phyloP scores from a whole-genome alignment of 2,113 vertebrate genomes.

The Poeciliopsis turrubarensis region DNA sequence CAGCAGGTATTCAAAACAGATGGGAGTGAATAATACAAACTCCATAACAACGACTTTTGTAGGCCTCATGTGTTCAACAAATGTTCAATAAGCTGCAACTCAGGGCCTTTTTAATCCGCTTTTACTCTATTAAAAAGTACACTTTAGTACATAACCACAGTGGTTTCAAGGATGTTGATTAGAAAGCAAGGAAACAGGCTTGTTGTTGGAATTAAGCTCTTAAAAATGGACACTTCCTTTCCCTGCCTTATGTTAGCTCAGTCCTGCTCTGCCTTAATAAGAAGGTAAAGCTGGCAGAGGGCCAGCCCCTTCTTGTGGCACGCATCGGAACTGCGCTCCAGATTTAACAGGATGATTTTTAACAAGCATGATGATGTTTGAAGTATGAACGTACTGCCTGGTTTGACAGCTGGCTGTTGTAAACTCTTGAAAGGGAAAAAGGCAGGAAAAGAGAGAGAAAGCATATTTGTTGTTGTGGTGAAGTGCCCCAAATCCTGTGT shows the following conservation, averaged over 20 bases:
- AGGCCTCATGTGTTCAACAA: slow-evolving; percentile 72
- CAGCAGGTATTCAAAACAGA: slow-evolving; percentile 2
- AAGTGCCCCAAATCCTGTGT: slow-evolving; percentile 62
- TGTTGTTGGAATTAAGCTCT: slow-evolving; percentile 76
- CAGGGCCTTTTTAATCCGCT: slow-evolving; percentile 55
- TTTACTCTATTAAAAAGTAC: slow-evolving; percentile 78
- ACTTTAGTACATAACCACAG: slow-evolving; percentile 78
- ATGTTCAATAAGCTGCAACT: slow-evolving; percentile 65
- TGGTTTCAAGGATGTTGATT: slow-evolving; percentile 74
- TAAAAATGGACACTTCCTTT: slow-evolving; percentile 60
- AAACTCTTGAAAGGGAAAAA: slow-evolving; percentile 54
- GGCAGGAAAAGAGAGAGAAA: slow-evolving; percentile 53
- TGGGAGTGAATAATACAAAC: slow-evolving; percentile 12
- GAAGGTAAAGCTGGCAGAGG: slow-evolving; percentile 73
- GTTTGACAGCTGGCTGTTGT: slow-evolving; percentile 76
- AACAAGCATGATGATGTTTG: slow-evolving; percentile 76
- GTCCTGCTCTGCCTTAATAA: slow-evolving; percentile 69
- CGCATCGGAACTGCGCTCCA: slow-evolving; percentile 70
- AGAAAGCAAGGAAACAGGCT: slow-evolving; percentile 73
- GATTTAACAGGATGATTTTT: slow-evolving; percentile 73
- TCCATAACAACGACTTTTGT: slow-evolving; percentile 20
- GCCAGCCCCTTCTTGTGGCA: slow-evolving; percentile 80
- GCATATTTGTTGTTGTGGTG: slow-evolving; percentile 72
- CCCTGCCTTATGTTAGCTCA: slow-evolving; percentile 49
- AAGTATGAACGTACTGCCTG: slow-evolving; percentile 67